Evolutionary conservation across 2,113 vertebrate genomes (phyloP), one percentile per base, ranked within the genome.

Genomic region (Platichthys stellatus): DNA sequence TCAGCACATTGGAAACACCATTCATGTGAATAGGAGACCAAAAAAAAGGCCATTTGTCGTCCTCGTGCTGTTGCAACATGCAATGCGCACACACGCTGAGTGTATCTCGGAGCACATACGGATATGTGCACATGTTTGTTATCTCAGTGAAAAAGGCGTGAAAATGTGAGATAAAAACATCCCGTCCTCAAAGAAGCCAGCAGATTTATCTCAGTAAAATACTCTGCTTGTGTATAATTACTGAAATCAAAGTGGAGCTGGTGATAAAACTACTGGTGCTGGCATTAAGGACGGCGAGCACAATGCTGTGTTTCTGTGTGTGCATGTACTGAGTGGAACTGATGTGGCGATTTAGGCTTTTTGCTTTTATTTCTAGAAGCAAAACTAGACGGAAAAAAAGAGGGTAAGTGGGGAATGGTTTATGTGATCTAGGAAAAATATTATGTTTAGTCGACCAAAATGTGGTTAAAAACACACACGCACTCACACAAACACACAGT

Each of bases 141-240:
- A 90, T 88, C 88, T 78, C 83, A 23, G 83, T 84, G 81, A 93
- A 89, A 92, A 87, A 71, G 76, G 74, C 60, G 57, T 73, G 82
- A 82, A 89, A 85, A 68, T 78, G 74, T 58, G 62, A 66, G 82
- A 91, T 81, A 78, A 64, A 65, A 24, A 57, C 18, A 14, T n/a
- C 51, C 18, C 51, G 71, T 75, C 86, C 80, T 88, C 54, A 57
- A 81, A 85, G 82, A 83, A 81, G 86, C 83, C 85, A 59, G 70
- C 66, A 91, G 69, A 92, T 92, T 90, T 88, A 89, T 91, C 84
- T 83, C 76, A 74, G 74, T 70, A 79, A 84, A 87, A 89, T 86
- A 83, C 57, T 77, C 77, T 28, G 83, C 83, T 84, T 82, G 83
- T 85, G 84, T 88, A 78, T 89, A 92, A 90, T 91, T 91, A 90